Percentiles rank a stretch among this genome's conserved stretches.
phyloP scores from a whole-genome alignment of 2,888 invertebrate species.

The Busseola fusca region DNA sequence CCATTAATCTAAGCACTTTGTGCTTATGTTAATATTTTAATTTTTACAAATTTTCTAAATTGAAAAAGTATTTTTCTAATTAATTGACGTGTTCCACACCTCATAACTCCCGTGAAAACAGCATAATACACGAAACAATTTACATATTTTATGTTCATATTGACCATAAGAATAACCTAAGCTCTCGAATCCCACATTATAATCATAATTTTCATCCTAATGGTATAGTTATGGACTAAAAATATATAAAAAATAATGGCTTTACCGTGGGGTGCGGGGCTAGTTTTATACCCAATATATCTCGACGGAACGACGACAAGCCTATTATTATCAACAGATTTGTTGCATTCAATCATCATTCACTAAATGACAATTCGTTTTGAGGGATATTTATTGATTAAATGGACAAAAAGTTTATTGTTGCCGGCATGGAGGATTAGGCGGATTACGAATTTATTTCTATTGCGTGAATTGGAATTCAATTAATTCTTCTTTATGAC shows the following conservation, averaged over 20 bases:
- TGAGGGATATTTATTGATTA: conserved; percentile 35
- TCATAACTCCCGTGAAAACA: conserved; percentile 45
- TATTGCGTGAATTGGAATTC: conserved; percentile 28
- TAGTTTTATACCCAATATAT: conserved; percentile 48
- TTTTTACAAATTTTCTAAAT: conserved; percentile 6
- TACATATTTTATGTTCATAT: conserved; percentile 66
- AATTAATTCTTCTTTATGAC: conserved; percentile 25
- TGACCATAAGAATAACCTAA: conserved; percentile 64
- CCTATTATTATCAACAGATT: conserved; percentile 43
- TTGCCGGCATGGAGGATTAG: conserved; percentile 30
- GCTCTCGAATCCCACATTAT: conserved; percentile 61
- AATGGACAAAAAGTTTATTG: conserved; percentile 38
- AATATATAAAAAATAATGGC: conserved; percentile 52
- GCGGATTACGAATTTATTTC: conserved; percentile 38
- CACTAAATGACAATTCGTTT: conserved; percentile 35
- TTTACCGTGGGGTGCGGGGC: conserved; percentile 42
- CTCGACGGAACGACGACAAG: conserved; percentile 30
- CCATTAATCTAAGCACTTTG: too few species aligned
- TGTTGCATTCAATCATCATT: conserved; percentile 51
- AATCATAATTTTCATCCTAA: conserved; percentile 59
- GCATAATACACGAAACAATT: conserved; percentile 59
- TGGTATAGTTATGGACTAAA: conserved; percentile 54
- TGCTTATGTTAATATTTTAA: too few species aligned
- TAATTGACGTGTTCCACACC: conserved; percentile 45
- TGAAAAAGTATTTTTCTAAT: conserved; percentile 27